Evolutionary conservation across 1,140 invertebrate genomes (phyloP).

Genomic region (Spodoptera frugiperda): DNA sequence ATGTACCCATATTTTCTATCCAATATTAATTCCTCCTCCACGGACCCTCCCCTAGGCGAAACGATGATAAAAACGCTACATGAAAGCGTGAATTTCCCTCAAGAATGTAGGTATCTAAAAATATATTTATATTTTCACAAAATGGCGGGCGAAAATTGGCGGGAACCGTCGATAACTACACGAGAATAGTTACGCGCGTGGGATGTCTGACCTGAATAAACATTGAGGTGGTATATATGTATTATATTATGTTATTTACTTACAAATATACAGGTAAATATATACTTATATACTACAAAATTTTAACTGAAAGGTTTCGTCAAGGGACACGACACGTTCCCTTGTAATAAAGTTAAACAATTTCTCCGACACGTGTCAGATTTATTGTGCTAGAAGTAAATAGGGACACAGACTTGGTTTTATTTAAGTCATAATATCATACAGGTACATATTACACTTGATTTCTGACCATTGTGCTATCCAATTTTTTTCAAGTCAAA

Average conservation of each 20-base stretch:
- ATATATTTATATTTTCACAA: constrained; percentile 27
- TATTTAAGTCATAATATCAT: too few relatives aligned
- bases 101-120: constrained; percentile 31
- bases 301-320: not conserved
- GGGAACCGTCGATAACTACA: constrained; percentile 33
- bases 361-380: too few relatives aligned
- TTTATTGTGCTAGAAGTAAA: too few relatives aligned
- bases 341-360: too few relatives aligned
- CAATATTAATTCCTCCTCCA: constrained; percentile 12
- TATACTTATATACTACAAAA: not conserved
- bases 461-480: too few relatives aligned
- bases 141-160: constrained; percentile 21
- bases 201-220: constrained; percentile 44
- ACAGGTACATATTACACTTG: too few relatives aligned
- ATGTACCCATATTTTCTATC: constrained; percentile 4
- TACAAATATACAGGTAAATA: constrained; percentile 17
- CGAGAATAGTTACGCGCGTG: constrained; percentile 21
- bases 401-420: too few relatives aligned
- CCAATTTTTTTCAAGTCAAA: too few relatives aligned
- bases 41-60: not conserved
- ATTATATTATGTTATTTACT: constrained; percentile 1
- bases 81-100: constrained; percentile 27
- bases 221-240: not conserved
- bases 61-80: constrained; percentile 18
- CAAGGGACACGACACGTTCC: too few relatives aligned